Base-by-base conservation (phyloP, 2,888 invertebrate species). In the Bugula neritina region DNA sequence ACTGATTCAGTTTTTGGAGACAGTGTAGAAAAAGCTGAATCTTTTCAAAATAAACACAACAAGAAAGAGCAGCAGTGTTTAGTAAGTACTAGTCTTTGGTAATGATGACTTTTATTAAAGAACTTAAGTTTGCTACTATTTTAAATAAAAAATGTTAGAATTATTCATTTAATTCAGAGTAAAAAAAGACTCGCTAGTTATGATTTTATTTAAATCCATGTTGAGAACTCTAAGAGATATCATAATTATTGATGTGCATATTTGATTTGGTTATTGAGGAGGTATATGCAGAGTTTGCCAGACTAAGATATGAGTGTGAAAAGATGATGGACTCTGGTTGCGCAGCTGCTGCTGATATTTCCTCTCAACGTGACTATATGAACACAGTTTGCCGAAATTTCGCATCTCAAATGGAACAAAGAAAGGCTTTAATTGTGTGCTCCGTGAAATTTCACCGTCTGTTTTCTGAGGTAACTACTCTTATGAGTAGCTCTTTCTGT, bases 311-410 rank as follows among this genome's bases (percentile, higher is more conserved):
- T 80, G 89, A 89, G 83, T 89, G 91, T 71, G 89, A 90, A 70
- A 85, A 86, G 69, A 84, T 90, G 72, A 75, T 82, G 52, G 76
- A 77, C 5, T 77, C 77, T 35, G 78, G 75, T 29, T 85, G 88
- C 0, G 84, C 85, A 54, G 84, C 84, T 69, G 87, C 87, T 58
- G 87, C 87, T 78, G 90, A 91, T 82, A 84, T 92, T 69, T 85
- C 88, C 74, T 89, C 90, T 0, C 90, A 91, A 78, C 87, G 89
- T 74, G 91, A 91, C 80, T 91, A 91, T 80, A 91, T 92, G 90
- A 90, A 92, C 84, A 91, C 90, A 74, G 90, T 91, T 0, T 91
- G 90, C 78, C 88, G 90, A 73, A 90, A 90, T 78, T 92, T 91
- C 80, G 91, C 91, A 0, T 88, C 88, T 35, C 86, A 92, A 21